Conservation (phyloP, 2,113 vertebrate genomes). For the Oenanthe oenanthe region DNA sequence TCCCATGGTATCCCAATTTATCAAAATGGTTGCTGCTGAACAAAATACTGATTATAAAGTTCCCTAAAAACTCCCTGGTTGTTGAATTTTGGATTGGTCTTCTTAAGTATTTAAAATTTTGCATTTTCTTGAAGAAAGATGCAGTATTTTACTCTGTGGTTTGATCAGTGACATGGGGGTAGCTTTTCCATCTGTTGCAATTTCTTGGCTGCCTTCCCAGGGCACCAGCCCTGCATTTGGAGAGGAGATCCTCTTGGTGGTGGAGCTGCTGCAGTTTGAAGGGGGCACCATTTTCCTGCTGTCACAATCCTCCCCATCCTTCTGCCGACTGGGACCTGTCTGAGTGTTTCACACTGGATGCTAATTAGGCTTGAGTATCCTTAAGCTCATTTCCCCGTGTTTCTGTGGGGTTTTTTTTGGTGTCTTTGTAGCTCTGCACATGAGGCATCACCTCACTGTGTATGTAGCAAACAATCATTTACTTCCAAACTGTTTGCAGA, state of each 20-base stretch:
- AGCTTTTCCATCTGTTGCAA: background rate
- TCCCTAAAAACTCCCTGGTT: background rate
- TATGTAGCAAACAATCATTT: background rate
- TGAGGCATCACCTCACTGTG: fast-evolving
- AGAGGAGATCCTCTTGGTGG: background rate
- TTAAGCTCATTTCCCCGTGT: background rate
- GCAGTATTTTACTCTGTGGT: background rate
- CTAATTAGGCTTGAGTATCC: background rate
- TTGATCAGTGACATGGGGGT: background rate
- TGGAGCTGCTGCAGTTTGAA: background rate
- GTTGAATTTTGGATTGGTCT: background rate
- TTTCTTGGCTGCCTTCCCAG: background rate
- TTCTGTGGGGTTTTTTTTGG: background rate
- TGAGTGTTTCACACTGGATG: background rate
- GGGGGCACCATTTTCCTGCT: fast-evolving
- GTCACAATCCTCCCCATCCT: background rate
- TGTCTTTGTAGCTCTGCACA: background rate
- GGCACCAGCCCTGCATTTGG: background rate
- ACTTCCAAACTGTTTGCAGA: background rate
- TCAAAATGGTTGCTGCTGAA: background rate
- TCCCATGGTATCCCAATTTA: background rate
- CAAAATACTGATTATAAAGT: background rate
- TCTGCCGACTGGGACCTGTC: background rate
- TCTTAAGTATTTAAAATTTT: background rate
- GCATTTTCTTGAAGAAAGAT: background rate